Base-by-base conservation (phyloP, 2,797 vertebrate species). In the Phalloptychus januarius region DNA sequence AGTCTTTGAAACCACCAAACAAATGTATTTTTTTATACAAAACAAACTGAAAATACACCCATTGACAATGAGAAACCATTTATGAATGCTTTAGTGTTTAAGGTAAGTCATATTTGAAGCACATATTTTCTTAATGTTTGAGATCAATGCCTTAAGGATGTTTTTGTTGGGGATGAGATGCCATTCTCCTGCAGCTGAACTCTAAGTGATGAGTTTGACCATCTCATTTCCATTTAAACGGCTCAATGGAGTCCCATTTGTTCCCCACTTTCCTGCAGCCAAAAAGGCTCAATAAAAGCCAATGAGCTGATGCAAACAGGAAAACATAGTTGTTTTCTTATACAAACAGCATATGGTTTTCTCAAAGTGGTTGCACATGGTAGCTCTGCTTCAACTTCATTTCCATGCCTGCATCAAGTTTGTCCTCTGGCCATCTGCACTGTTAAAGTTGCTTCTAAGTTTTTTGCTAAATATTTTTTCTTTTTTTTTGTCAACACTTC, bases 181-280 rank as follows among this genome's bases (percentile, higher is more conserved):
- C 91, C 82, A 40, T 90, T 85, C 83, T 87, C 76, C 84, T 63
- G 83, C 88, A 82, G 83, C 90, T 79, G 77, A 92, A 83, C 72
- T 89, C 83, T 74, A 69, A 80, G 79, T 83, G 85, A 90, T 86
- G 90, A 93, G 94, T 94, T 90, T 95, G 94, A 94, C 93, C 94
- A 88, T 92, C 91, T 95, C 81, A 92, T 95, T 96, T 95, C 89
- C 94, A 95, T 94, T 83, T 90, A 92, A 93, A 94, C 83, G 80
- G 89, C 91, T 90, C 91, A 87, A 75, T 71, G 73, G 90, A 92
- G 90, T 88, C 91, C 90, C 92, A 93, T 94, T 95, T 90, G 79
- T 87, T 90, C 79, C 89, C 86, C 74, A 79, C 76, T 91, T 92
- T 85, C 85, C 90, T 76, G 65, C 86, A 91, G 94, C 91, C 92